phyloP scores from a whole-genome alignment of 2,888 invertebrate genomes.

The Pyrrhia umbra region DNA sequence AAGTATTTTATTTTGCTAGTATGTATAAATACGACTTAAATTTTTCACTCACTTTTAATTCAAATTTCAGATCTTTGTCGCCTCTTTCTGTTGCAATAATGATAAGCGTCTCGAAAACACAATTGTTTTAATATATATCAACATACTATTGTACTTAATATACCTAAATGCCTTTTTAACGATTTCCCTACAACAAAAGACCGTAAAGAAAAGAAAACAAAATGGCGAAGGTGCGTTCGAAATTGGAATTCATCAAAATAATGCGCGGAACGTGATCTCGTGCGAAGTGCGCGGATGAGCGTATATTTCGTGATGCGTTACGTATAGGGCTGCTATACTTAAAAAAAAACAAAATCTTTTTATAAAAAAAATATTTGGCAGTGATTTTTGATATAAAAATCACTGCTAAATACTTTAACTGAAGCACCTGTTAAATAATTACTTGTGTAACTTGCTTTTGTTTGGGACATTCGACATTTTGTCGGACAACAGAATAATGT shows the following conservation, averaged over 20 bases:
- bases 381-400: not conserved
- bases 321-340: slow-evolving; percentile 56
- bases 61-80: no score
- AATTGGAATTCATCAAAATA: slow-evolving; percentile 84
- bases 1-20: no score
- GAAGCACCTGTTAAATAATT: not conserved
- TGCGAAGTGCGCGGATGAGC: slow-evolving; percentile 80
- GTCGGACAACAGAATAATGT: slow-evolving; percentile 39
- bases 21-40: no score
- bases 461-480: not conserved
- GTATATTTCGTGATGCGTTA: slow-evolving; percentile 80
- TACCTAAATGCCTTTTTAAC: slow-evolving; percentile 54
- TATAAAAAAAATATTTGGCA: not conserved
- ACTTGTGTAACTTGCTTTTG: not conserved
- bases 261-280: slow-evolving; percentile 86
- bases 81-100: no score
- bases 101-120: not conserved
- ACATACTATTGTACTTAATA: slow-evolving; percentile 30
- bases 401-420: slow-evolving; percentile 1
- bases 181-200: slow-evolving; percentile 58
- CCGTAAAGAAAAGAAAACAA: slow-evolving; percentile 65
- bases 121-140: not conserved
- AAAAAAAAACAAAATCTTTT: not conserved
- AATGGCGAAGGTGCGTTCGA: slow-evolving; percentile 69
- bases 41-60: no score